Base-by-base conservation (phyloP, 2,113 vertebrate species). In the Leptobrachium leishanense region DNA sequence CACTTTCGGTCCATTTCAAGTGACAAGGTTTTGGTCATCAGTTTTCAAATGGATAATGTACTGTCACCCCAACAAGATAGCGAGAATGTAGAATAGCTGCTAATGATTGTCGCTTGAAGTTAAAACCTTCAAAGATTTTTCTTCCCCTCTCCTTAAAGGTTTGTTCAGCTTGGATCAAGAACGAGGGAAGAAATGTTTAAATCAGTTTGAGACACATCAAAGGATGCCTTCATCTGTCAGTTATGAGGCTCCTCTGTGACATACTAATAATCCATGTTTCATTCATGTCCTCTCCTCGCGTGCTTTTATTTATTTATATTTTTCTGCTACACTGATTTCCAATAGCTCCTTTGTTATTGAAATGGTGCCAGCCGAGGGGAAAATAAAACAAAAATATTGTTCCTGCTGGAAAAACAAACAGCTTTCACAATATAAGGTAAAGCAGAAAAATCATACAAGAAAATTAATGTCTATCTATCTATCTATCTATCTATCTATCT, bases 21-120 rank as follows among this genome's bases (percentile, higher is more conserved):
- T 85, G 82, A 77, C 67, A 82, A 74, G 39, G 42, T 68, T 85
- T 86, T 81, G 65, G 80, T 85, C 77, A 81, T 84, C 78, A 73
- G 43, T 74, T 86, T 82, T 81, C 78, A 84, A 74, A 74, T 82
- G 82, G 64, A 66, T 76, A 77, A 82, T n/a, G 11, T 74, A 79
- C 43, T 81, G 62, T 82, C 74, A 59, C 82, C 69, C 59, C 71
- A 83, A 79, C 64, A 72, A 72, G 83, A 76, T 81, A 73, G 76
- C 70, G 76, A 85, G 66, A 82, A 81, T 69, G 43, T 69, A 62
- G 80, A 71, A 74, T 68, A 84, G n/a, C 66, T 64, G 70, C 40
- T 82, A 81, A 76, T 83, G 67, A 83, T 8, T 66, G 11, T 86
- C 70, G 74, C 63, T 81, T 74, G 79, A 81, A 67, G 67, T 82